Evolutionary conservation across 2,888 invertebrate genomes (phyloP), one percentile per base, ranked within the genome.

Genomic region (Hemaris fuciformis): DNA sequence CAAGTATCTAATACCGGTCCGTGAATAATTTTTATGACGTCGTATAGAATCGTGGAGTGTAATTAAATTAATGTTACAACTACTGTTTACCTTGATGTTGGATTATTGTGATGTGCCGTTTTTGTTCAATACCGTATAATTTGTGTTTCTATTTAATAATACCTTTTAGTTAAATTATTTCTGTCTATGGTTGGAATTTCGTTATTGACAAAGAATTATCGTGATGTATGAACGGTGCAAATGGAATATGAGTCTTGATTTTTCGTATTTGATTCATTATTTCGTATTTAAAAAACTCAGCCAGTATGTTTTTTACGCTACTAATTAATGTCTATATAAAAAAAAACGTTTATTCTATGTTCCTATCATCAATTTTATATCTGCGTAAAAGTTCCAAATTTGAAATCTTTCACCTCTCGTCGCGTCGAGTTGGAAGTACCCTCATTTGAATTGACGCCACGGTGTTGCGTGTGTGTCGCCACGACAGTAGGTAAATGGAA

Each of bases 1-100:
- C n/a, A 48, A 15, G 31, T 31, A 10, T 18, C 15, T 53, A 53
- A 53, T 53, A 53, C 53, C 8, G 27, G 53, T 15, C 53, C 18
- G 53, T 53, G 53, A 53, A 53, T 53, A 53, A 53, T 53, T 53
- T 53, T 53, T 53, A 53, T 53, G 53, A 53, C 53, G 53, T 53
- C 53, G 53, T 53, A 53, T 48, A 53, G 8, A 31, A 53, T 53
- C 15, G 31, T 27, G 20, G n/a, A 38, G 53, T 18, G 31, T 53
- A 27, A 53, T 53, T 53, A 53, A 53, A 53, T 53, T 53, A 53
- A 53, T 31, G 31, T 53, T 18, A 53, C 53, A 27, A 53, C 53
- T 53, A 18, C 53, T 53, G 53, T 53, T 53, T 53, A 53, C 53
- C 53, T 53, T 53, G 53, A 53, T 53, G 53, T 53, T 53, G 10